Base-by-base conservation (phyloP, 1,140 invertebrate genomes). In the Chironomus tepperi region DNA sequence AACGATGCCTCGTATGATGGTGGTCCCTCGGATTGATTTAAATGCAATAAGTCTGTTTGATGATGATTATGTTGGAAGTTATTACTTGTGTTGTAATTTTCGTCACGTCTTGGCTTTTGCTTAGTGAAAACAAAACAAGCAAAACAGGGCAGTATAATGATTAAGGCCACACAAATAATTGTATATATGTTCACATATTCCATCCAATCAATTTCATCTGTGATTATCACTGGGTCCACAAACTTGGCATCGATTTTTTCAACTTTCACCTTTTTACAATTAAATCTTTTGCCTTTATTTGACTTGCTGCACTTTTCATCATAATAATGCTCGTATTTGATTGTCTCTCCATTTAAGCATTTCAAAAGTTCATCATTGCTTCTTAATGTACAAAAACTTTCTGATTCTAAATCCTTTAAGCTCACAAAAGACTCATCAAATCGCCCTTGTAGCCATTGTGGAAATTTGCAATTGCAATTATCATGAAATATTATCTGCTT, bases 401-500 rank as follows among this genome's bases (percentile, higher is more conserved):
- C 19, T 70, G 65, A 6, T 19, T 70, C 16, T 7, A 70, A 21
- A 7, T 18, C 16, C 18, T 70, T 18, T 7, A 70, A 5, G 16
- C 18, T 21, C 9, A 70, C 24, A 34, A 34, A 21, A 10, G 16
- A 19, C 65, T 18, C 9, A 70, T 18, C 10, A 70, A 70, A 78
- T 0, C 80, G 74, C 0, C 24, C 24, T 7, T 74, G 21, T 12
- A 81, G 24, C 77, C 77, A 80, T 34, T 21, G 64, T 12, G 76
- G 74, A 21, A 70, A 70, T 1, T 77, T 76, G 57, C 81, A 82
- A 9, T 57, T 65, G n/a, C 81, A 82, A 0, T 24, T 24, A 7
- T 1, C 73, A 74, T 73, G 76, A 42, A 82, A 76, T 0, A 57
- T 76, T 0, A 79, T 77, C 15, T 76, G 74, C 8, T 76, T 77